A percentile compares a stretch with the other conserved stretches of the same genome.
Conservation (phyloP, 1,140 invertebrate genomes). For the Euwallacea fornicatus region DNA sequence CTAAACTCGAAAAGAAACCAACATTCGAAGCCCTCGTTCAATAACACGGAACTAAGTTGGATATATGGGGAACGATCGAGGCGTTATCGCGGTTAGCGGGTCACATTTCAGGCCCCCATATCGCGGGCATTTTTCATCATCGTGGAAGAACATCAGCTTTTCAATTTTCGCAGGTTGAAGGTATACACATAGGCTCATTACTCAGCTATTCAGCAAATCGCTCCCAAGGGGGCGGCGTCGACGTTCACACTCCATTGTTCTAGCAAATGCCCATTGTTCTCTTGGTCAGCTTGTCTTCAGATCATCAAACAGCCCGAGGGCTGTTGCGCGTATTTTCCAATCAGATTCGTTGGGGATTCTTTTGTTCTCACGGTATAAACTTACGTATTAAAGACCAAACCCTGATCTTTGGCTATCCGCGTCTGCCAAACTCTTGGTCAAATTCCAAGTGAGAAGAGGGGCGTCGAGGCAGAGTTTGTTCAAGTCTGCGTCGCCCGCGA, state of each 20-base stretch:
- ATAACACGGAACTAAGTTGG: slow-evolving; percentile 42
- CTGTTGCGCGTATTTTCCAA: slow-evolving; percentile 21
- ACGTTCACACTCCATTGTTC: slow-evolving; percentile 35
- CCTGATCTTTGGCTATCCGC: too few relatives aligned
- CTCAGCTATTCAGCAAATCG: slow-evolving; percentile 5
- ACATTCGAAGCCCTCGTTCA: slow-evolving; percentile 19
- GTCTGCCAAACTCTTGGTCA: too few relatives aligned
- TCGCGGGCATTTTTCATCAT: slow-evolving; percentile 14
- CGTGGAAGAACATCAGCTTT: background rate
- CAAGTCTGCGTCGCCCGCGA: too few relatives aligned
- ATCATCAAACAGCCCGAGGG: slow-evolving; percentile 26
- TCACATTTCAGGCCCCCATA: slow-evolving; percentile 24
- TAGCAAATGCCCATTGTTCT: slow-evolving; percentile 35
- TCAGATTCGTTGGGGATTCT: slow-evolving; percentile 15
- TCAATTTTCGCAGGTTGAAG: slow-evolving; percentile 1
- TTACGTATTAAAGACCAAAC: too few relatives aligned
- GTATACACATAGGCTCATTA: background rate
- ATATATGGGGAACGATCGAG: slow-evolving; percentile 41
- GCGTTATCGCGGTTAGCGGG: slow-evolving; percentile 38
- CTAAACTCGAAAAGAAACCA: background rate
- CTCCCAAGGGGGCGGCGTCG: slow-evolving; percentile 24
- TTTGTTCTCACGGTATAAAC: slow-evolving; percentile 17
- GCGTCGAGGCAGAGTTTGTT: too few relatives aligned
- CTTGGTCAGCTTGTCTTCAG: slow-evolving; percentile 7
- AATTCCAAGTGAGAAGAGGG: too few relatives aligned